phyloP scores from a whole-genome alignment of 2,797 vertebrate species.

The Gorsachius magnificus region DNA sequence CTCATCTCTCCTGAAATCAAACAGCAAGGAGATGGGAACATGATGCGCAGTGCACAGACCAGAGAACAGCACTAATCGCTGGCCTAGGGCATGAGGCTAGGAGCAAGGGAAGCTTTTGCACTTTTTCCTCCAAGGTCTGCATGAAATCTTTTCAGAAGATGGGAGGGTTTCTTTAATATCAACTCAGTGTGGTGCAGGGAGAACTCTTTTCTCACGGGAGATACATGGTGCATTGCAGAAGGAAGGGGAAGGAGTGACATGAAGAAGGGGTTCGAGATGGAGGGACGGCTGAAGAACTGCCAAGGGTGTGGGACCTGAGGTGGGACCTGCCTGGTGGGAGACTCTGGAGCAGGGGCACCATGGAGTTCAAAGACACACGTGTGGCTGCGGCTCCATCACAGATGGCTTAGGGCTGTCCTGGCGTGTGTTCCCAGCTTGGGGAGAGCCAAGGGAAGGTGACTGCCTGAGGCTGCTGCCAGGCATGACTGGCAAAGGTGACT shows the following conservation, averaged over 20 bases:
- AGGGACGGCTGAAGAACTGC: neutral
- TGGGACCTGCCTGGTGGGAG: neutral
- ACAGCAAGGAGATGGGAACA: neutral
- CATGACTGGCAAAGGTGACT: neutral
- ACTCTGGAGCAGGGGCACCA: fast-evolving
- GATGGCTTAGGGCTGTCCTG: neutral
- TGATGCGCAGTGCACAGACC: fast-evolving
- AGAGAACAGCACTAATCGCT: neutral
- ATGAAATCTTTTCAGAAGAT: neutral
- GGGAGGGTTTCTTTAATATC: neutral
- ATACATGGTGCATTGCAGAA: fast-evolving
- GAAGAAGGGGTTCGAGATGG: fast-evolving
- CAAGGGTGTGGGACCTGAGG: neutral
- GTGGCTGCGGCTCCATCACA: neutral
- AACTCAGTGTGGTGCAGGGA: neutral
- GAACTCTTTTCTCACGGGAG: neutral
- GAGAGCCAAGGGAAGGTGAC: neutral
- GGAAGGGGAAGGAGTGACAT: neutral
- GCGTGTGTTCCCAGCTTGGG: fast-evolving
- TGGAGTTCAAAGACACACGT: neutral
- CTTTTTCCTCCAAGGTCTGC: neutral
- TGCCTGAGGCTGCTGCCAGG: neutral
- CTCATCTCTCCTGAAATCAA: neutral
- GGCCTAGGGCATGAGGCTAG: neutral
- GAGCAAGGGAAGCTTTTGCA: neutral